phyloP scores from a whole-genome alignment of 2,797 vertebrate genomes.

The Synaphobranchus kaupii region DNA sequence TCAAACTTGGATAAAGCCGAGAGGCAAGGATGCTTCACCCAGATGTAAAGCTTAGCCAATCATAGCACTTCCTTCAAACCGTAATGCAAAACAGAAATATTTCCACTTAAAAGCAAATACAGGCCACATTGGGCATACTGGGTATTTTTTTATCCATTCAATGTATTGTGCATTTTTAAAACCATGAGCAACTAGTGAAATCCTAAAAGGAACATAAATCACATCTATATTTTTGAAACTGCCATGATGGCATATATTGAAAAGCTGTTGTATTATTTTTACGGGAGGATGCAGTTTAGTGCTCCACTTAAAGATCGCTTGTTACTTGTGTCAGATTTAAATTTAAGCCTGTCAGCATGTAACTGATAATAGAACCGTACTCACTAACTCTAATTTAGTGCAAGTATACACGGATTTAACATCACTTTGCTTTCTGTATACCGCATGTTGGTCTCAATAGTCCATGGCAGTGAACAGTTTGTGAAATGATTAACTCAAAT shows the following conservation, averaged over 20 bases:
- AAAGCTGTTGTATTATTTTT: neutral
- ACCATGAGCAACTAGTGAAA: neutral
- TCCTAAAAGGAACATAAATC: neutral
- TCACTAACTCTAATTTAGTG: neutral
- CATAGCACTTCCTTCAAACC: neutral
- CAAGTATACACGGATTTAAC: neutral
- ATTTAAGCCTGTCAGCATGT: neutral
- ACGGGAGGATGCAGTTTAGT: neutral
- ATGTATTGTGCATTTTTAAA: neutral
- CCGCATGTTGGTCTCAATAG: neutral
- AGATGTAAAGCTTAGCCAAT: neutral
- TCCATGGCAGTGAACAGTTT: neutral
- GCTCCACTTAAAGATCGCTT: neutral
- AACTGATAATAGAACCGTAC: neutral
- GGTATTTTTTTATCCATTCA: neutral
- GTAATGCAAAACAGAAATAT: neutral
- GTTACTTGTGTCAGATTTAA: neutral
- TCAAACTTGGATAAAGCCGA: neutral
- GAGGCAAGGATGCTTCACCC: neutral
- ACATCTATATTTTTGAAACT: neutral
- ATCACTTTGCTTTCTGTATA: neutral
- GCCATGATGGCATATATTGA: neutral
- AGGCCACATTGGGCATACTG: neutral
- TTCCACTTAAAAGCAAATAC: neutral
- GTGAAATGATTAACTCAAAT: neutral